Base-by-base conservation (phyloP, 1,140 invertebrate genomes). In the Aphelinus certus region DNA sequence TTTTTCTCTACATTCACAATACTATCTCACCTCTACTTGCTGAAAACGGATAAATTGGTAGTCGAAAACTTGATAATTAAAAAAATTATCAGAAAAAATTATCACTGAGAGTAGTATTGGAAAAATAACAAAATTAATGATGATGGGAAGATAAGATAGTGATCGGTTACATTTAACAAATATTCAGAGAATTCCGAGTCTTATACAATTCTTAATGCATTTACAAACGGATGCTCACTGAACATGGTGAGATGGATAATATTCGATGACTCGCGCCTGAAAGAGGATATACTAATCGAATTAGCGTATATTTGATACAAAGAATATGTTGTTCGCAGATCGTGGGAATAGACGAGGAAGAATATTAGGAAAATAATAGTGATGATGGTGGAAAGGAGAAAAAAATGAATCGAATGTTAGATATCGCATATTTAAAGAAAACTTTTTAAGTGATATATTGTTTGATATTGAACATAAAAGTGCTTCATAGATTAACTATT, bases 381-480 rank as follows among this genome's bases (percentile, higher is more conserved):
- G n/a, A 73, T 67, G 6, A 73, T 45, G 46, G 49, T 48, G 26
- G n/a, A 48, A 45, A 67, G 4, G 63, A 62, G 57, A 51, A 7
- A 66, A 49, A 47, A 5, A 48, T 70, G 53, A 71, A 68, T 71
- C 42, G 66, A 74, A 74, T 5, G 47, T 71, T 68, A 66, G 64
- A 55, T 67, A 76, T 56, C 57, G 64, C 42, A 68, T 57, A 76
- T 76, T 47, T 61, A 68, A 71, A 76, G 46, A 76, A 62, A 72
- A 76, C 63, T 66, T 76, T 76, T 48, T 62, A 76, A 76, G 75
- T 76, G 75, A 76, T 76, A 76, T 67, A 72, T 62, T 72, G 64
- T 71, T 71, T 72, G 63, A 68, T 76, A 76, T 71, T 71, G 75
- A 76, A 76, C 48, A 76, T 71, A 76, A 67, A 75, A 76, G 75